phyloP scores from a whole-genome alignment of 1,140 invertebrate species.

The Pachypeltis micranthus region DNA sequence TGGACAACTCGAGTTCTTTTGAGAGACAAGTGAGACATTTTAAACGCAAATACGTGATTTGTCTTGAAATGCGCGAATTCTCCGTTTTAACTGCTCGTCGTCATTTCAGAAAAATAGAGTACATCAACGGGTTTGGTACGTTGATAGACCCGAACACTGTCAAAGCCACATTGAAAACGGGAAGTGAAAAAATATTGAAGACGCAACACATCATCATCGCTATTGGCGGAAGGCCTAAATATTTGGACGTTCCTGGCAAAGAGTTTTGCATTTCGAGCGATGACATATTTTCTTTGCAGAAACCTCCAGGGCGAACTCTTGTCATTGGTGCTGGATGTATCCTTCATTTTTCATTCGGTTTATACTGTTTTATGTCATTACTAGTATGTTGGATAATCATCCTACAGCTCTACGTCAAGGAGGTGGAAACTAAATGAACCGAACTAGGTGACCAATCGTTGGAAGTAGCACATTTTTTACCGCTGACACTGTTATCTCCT shows the following conservation, averaged over 20 bases:
- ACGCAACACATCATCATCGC: slow-evolving; percentile 80
- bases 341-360: no score
- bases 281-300: slow-evolving; percentile 84
- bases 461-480: no score
- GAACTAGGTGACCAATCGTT: no score
- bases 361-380: no score
- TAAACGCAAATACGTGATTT: no score
- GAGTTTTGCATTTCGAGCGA: slow-evolving; percentile 92
- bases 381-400: no score
- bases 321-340: slow-evolving; percentile 87
- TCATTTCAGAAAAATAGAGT: slow-evolving; percentile 65
- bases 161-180: slow-evolving; percentile 61
- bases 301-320: slow-evolving; percentile 85
- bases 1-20: slow-evolving; percentile 82
- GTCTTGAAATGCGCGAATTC: no score
- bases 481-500: no score
- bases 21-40: slow-evolving; percentile 61
- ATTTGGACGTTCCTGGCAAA: slow-evolving; percentile 71
- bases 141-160: slow-evolving; percentile 75
- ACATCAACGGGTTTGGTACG: slow-evolving; percentile 77
- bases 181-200: slow-evolving; percentile 61
- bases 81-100: no score
- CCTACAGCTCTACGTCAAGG: no score
- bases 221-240: slow-evolving; percentile 79
- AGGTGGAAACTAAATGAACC: no score